These are phyloP conservation scores for Aleiodes leptofemur DNA, from an alignment of 2,888 invertebrate genomes.

Conservation along the genomic window DNA sequence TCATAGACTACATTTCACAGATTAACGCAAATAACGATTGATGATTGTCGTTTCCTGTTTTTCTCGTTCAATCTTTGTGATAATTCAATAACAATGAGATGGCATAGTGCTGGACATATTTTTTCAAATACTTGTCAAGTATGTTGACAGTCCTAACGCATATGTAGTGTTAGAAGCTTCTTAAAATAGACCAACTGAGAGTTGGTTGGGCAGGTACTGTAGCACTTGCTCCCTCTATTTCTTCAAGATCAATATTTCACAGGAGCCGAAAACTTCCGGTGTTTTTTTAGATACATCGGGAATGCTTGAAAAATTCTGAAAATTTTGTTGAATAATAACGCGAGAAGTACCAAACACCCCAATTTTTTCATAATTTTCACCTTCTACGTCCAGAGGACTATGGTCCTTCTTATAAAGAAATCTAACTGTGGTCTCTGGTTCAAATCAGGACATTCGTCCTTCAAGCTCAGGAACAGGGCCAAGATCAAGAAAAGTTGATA, in stretches of 20 bases:
- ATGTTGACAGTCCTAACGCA: conserved; percentile 6
- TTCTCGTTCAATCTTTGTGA: conserved; percentile 3
- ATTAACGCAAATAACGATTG: conserved; percentile 65
- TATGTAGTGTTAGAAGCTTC: conserved; percentile 47
- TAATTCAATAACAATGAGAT: conserved; percentile 64
- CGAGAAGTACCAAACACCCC: too few species aligned
- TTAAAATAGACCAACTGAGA: conserved; percentile 56
- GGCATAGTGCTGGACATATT: conserved; percentile 66
- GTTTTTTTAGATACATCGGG: too few species aligned
- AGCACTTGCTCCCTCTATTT: conserved; percentile 51
- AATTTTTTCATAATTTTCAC: too few species aligned
- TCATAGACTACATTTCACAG: conserved; percentile 70
- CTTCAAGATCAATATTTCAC: conserved; percentile 57
- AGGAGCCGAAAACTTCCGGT: conserved; percentile 31
- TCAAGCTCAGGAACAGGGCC: too few species aligned
- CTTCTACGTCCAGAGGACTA: too few species aligned
- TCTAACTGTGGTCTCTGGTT: too few species aligned
- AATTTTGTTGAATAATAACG: too few species aligned
- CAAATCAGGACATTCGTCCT: too few species aligned
- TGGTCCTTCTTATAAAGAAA: too few species aligned
- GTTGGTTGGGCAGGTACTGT: conserved; percentile 55
- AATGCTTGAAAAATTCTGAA: too few species aligned
- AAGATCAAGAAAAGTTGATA: too few species aligned
- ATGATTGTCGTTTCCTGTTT: conserved; percentile 64
- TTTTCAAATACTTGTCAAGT: conserved; percentile 26